Base-by-base conservation (phyloP, 2,797 vertebrate genomes). In the Spondyliosoma cantharus region DNA sequence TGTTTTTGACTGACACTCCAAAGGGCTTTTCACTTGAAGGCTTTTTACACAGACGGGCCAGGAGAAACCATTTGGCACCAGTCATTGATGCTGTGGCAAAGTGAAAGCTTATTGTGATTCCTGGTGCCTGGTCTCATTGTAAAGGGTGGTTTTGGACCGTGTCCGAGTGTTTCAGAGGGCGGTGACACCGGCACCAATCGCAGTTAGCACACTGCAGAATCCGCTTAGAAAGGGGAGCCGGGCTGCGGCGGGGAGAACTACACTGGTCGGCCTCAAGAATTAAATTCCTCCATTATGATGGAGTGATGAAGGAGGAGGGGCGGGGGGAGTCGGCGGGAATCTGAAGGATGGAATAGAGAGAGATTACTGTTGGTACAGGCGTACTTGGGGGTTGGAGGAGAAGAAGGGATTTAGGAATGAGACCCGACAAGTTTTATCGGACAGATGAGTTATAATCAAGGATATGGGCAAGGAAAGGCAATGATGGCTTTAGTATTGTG, bases 401-500 rank as follows among this genome's bases (percentile, higher is more conserved):
- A 65, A 45, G 27, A 57, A 45, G 64, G 25, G 50, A 64, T 4
- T 59, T 20, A 78, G 46, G 53, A 79, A 74, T 78, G 29, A 78
- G 32, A 61, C 42, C n/a, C 0, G 13, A 64, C 61, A 65, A 25
- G 73, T 59, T 80, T 81, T 60, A 37, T 71, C 29, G 46, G 65
- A 76, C 59, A 22, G 52, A 74, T 89, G 86, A 91, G 71, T 77
- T 83, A 90, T 86, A 70, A 58, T 85, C 50, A 57, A 65, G 76
- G 69, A 89, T 86, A 86, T 88, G 54, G 62, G 69, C 48, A 57
- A 63, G 67, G 74, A 90, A 88, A 88, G 70, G 61, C 76, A 91
- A 48, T 81, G 80, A 86, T 88, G 77, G 68, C 64, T 92, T 93
- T 89, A 86, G 76, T 83, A 69, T 76, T 62, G 58, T 53, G 72